Conservation (phyloP, 2,888 invertebrate species). For the Heliconius ethilla region DNA sequence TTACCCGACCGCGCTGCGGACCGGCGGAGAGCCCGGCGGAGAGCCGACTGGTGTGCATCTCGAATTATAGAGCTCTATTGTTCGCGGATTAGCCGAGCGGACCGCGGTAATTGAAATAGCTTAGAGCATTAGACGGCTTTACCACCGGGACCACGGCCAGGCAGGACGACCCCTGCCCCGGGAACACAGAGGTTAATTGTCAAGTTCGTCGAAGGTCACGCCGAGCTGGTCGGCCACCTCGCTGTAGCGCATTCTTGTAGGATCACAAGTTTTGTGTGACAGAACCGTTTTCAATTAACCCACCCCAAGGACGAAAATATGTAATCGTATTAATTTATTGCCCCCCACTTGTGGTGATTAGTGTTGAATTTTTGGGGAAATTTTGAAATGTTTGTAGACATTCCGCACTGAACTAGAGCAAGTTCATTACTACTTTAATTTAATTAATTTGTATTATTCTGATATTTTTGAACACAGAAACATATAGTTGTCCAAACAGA, state of each 20-base stretch:
- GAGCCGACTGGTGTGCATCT: conserved; percentile 44
- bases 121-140: conserved; percentile 62
- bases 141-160: conserved; percentile 50
- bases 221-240: conserved; percentile 40
- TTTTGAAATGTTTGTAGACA: not conserved
- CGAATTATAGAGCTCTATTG: conserved; percentile 52
- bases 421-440: not conserved
- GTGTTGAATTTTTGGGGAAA: conserved; percentile 17
- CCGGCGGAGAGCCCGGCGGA: not conserved
- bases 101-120: conserved; percentile 60
- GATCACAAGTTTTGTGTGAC: conserved; percentile 53
- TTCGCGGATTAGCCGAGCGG: conserved; percentile 53
- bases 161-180: conserved; percentile 55
- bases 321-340: conserved; percentile 50
- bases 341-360: conserved; percentile 32
- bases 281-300: conserved; percentile 52
- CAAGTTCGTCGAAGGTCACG: conserved; percentile 33
- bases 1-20: conserved; percentile 42
- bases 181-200: conserved; percentile 26
- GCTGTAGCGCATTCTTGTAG: conserved; percentile 50
- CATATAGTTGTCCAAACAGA: too few relatives aligned
- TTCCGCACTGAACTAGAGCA: not conserved
- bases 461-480: too few relatives aligned
- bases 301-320: conserved; percentile 49
- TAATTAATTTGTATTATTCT: too few relatives aligned